Evolutionary conservation across 2,113 vertebrate genomes (phyloP), one percentile per base, ranked within the genome.

Genomic region (Ancistrus triradiatus): DNA sequence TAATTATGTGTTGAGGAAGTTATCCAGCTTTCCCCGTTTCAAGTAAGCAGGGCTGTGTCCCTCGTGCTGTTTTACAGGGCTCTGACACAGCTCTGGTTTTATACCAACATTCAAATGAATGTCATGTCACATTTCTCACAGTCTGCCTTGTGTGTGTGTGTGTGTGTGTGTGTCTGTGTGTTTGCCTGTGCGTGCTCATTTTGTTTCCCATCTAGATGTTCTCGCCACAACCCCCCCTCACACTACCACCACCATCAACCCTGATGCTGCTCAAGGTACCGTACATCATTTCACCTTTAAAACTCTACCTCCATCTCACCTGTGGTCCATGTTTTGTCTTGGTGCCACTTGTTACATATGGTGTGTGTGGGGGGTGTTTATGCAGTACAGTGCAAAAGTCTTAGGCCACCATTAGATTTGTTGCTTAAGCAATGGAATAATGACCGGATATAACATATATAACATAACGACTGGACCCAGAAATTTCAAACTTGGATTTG

Each of bases 191-290:
- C 62, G 24, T 74, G 46, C 70, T 83, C 80, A 83, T 75, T 89
- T 85, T 88, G 83, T 84, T 57, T 66, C 63, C 84, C 84, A 85
- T 88, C 84, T 83, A 90, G 88, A 90, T 87, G 84, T 86, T 87
- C 84, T 83, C 86, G 83, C 83, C 77, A 87, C 88, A 86, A 83
- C 81, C 80, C 86, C 85, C 80, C 76, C 85, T 82, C 87, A 86
- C 84, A 85, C 88, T 66, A 63, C 74, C 70, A 69, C 77, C 82
- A 84, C 83, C 85, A 73, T 63, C 72, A 81, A 84, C 73, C 83
- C 85, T 80, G 84, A 82, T 77, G 83, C 81, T 83, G 82, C 80
- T 72, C 84, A 85, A 90, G 88, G 87, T 89, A 89, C 82, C 80
- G 88, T 90, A 90, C 71, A 60, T 72, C 81, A 77, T 81, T 75